Percentiles rank a stretch among this genome's conserved stretches.
phyloP scores from a whole-genome alignment of 2,113 vertebrate species.

The Lagopus leucura region DNA sequence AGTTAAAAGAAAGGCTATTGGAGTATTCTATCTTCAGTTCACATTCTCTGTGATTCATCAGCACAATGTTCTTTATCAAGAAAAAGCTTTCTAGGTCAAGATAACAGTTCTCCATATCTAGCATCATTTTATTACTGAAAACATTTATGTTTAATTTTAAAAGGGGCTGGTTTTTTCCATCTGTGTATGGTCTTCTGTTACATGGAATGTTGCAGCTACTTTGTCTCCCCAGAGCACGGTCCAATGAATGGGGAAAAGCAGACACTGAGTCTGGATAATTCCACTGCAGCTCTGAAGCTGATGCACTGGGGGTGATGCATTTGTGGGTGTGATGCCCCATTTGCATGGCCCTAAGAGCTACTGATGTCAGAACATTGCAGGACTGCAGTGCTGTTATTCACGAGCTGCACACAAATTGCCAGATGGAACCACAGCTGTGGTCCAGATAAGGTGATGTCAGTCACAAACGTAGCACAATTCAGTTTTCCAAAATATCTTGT shows the following conservation, averaged over 20 bases:
- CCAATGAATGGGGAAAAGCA: not conserved
- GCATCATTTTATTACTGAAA: not conserved
- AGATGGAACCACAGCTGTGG: conserved; percentile 36
- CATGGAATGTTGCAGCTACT: not conserved
- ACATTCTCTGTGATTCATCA: not conserved
- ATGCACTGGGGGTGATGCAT: not conserved
- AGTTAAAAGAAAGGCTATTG: not conserved
- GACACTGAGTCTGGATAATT: not conserved
- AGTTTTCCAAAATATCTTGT: conserved; percentile 8
- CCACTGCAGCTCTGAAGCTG: rapidly evolving
- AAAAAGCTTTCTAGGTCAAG: not conserved
- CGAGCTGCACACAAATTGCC: conserved; percentile 3
- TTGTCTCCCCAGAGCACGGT: not conserved
- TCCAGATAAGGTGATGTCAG: conserved; percentile 18
- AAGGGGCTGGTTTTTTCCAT: not conserved
- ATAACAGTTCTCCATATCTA: not conserved
- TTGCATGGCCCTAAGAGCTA: not conserved
- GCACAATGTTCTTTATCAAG: not conserved
- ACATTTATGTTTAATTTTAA: not conserved
- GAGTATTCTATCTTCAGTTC: not conserved
- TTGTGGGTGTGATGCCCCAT: not conserved
- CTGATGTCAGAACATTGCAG: not conserved
- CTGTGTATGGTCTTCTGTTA: not conserved
- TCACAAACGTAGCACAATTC: not conserved
- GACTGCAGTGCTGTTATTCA: not conserved